Conservation (phyloP, 2,113 vertebrate species). For the Ahaetulla prasina region DNA sequence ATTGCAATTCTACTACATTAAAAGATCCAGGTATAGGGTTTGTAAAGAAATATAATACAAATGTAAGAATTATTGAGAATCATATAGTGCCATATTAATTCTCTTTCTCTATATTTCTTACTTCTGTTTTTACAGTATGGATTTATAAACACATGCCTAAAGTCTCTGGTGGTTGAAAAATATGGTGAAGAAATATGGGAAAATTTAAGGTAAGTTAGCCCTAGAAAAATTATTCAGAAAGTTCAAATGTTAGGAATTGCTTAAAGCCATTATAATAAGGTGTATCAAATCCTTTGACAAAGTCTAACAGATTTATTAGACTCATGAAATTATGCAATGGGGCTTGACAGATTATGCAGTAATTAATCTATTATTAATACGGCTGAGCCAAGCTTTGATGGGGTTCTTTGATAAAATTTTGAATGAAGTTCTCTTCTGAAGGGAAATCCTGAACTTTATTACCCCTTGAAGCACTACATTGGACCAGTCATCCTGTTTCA, state of each 20-base stretch:
- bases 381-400: neutral
- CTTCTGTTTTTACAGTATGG: conserved; percentile 69
- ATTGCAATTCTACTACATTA: neutral
- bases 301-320: neutral
- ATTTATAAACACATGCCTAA: conserved; percentile 75
- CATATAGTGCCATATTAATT: neutral
- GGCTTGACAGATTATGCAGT: neutral
- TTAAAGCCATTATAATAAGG: neutral
- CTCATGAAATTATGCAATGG: neutral
- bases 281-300: neutral
- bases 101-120: neutral
- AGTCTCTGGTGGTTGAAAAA: conserved; percentile 71
- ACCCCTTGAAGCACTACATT: neutral
- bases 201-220: conserved; percentile 70
- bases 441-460: neutral
- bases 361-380: neutral
- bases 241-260: neutral
- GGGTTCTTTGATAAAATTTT: neutral
- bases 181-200: conserved; percentile 76
- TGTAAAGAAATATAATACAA: neutral
- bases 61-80: neutral
- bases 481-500: neutral
- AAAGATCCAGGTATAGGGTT: neutral
- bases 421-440: neutral
- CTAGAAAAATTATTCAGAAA: neutral